A percentile compares a stretch with the other conserved stretches of the same genome.
These are phyloP conservation scores for Castor canadensis DNA, from an alignment of 2,113 vertebrate species.

Conservation along the genomic window DNA sequence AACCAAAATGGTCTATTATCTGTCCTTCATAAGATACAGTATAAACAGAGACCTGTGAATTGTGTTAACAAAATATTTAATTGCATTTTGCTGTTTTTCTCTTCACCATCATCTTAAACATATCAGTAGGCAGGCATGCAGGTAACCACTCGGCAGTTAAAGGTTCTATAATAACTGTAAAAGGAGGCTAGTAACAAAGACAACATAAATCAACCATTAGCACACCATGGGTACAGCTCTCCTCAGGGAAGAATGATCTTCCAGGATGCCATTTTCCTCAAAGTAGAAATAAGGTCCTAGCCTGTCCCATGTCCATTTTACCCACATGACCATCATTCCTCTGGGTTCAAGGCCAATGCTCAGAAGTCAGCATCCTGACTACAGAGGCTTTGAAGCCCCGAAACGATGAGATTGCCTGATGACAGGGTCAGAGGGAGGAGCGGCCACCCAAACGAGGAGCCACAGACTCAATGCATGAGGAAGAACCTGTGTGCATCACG, in stretches of 20 bases:
- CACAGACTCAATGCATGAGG: constrained; percentile 75
- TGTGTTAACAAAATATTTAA: constrained; percentile 17
- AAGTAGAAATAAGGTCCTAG: neutral
- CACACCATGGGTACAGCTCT: neutral
- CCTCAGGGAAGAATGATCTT: neutral
- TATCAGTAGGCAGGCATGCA: neutral
- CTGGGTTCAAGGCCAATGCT: neutral
- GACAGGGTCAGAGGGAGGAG: constrained; percentile 28
- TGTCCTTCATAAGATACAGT: constrained; percentile 37
- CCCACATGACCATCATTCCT: neutral
- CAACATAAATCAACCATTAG: neutral
- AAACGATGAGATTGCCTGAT: neutral
- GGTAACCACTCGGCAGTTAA: constrained; percentile 17
- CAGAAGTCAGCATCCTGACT: neutral
- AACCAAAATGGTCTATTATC: constrained; percentile 28
- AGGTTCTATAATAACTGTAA: neutral
- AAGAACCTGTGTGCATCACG: constrained; percentile 78
- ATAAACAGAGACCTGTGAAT: neutral
- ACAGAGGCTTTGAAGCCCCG: neutral
- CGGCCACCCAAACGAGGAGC: constrained; percentile 63
- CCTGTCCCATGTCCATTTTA: neutral
- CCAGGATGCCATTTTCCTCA: neutral
- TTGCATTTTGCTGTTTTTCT: neutral
- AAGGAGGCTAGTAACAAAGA: neutral
- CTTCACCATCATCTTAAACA: constrained; percentile 23